Evolutionary conservation across 2,797 vertebrate species (phyloP).

Genomic region (Carcharodon carcharias): DNA sequence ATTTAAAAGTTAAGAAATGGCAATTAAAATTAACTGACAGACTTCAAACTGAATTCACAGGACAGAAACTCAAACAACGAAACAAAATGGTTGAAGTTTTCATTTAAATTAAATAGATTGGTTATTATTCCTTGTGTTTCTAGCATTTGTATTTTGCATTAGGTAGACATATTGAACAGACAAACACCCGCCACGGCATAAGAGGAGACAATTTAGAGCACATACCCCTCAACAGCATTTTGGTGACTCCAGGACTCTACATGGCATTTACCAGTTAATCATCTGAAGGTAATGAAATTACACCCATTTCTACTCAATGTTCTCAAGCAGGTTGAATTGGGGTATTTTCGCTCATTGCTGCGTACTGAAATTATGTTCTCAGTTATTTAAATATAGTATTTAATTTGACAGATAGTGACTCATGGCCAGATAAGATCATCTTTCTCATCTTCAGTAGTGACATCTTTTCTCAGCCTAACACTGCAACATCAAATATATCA

Average conservation of each 20-base stretch:
- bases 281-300: background rate
- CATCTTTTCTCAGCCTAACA: background rate
- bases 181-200: background rate
- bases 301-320: background rate
- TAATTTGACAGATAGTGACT: background rate
- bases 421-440: background rate
- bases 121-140: background rate
- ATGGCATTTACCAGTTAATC: background rate
- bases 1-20: slow-evolving; percentile 27
- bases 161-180: background rate
- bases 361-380: background rate
- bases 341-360: background rate
- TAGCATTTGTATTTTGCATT: background rate
- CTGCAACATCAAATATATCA: background rate
- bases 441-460: background rate
- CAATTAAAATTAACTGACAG: slow-evolving; percentile 6
- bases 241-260: background rate
- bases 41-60: background rate
- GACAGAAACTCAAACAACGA: background rate
- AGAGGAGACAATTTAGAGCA: background rate
- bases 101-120: background rate
- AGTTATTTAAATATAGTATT: background rate
- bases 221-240: background rate
- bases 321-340: background rate
- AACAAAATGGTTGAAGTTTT: background rate